Conservation (phyloP, 2,113 vertebrate genomes). For the Falcunculus frontatus region DNA sequence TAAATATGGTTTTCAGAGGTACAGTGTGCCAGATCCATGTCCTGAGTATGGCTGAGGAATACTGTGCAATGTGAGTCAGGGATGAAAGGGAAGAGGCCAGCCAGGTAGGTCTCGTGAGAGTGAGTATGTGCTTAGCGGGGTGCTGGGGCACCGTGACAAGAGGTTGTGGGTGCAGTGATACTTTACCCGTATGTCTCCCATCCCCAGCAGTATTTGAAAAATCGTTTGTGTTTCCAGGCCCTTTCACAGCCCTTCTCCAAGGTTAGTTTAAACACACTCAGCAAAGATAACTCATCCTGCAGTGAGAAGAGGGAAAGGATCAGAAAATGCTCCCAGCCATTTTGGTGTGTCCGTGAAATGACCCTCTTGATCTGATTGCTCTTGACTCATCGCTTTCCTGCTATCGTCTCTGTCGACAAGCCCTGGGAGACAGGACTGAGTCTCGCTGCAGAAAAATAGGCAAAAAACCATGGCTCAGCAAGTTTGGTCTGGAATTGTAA, state of each 20-base stretch:
- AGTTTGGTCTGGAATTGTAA: neutral
- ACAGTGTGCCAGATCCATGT: neutral
- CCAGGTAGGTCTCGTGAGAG: fast-evolving
- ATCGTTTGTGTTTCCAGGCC: neutral
- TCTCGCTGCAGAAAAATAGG: neutral
- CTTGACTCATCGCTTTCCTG: neutral
- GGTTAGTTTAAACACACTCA: neutral
- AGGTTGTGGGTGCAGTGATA: neutral
- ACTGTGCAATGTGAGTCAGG: neutral
- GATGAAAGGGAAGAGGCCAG: neutral
- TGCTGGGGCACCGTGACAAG: fast-evolving
- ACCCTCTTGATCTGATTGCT: slow-evolving; percentile 6
- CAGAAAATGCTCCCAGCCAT: neutral
- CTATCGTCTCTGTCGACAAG: neutral
- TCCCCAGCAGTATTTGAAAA: neutral
- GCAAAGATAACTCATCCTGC: neutral
- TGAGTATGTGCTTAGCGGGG: fast-evolving
- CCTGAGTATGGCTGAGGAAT: neutral
- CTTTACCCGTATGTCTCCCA: fast-evolving
- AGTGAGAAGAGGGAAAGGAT: neutral
- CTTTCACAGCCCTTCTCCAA: neutral
- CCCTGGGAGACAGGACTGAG: neutral
- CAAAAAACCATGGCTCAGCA: neutral
- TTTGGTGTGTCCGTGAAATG: neutral
- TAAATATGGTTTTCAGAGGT: neutral